These are phyloP conservation scores for Dendrocopos noguchii DNA, from an alignment of 2,113 vertebrate genomes.

Conservation along the genomic window DNA sequence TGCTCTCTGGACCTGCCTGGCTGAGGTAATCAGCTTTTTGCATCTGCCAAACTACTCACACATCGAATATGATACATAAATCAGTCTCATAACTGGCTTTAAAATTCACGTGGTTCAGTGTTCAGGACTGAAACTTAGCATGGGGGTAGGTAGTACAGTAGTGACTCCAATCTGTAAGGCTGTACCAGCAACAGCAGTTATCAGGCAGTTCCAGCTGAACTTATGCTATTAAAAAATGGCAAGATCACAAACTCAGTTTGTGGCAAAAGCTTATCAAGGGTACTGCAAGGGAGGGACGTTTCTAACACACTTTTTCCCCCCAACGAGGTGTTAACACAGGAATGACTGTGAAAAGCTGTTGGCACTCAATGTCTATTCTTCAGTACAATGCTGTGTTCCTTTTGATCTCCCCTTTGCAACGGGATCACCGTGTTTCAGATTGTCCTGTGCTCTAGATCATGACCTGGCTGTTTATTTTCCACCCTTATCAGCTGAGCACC, in stretches of 20 bases:
- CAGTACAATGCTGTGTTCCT: neutral
- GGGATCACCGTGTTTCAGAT: neutral
- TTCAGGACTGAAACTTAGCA: neutral
- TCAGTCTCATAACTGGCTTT: neutral
- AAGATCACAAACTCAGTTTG: neutral
- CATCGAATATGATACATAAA: neutral
- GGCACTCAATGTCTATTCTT: neutral
- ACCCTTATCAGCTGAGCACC: neutral
- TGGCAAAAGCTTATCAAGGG: neutral
- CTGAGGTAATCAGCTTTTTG: neutral
- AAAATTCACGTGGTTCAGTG: neutral
- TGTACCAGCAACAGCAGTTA: neutral
- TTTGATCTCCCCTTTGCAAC: neutral
- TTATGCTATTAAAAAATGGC: neutral
- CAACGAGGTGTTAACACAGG: neutral
- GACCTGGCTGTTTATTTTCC: slow-evolving; percentile 2
- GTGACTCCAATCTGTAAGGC: neutral
- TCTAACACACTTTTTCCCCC: neutral
- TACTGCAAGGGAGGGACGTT: neutral
- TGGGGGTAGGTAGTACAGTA: neutral
- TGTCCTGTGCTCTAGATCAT: neutral
- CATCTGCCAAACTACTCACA: neutral
- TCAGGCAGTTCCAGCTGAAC: neutral
- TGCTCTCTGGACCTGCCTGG: neutral
- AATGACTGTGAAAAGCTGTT: neutral